These are phyloP conservation scores for Nanorana parkeri DNA, from an alignment of 2,113 vertebrate species.

Conservation along the genomic window DNA sequence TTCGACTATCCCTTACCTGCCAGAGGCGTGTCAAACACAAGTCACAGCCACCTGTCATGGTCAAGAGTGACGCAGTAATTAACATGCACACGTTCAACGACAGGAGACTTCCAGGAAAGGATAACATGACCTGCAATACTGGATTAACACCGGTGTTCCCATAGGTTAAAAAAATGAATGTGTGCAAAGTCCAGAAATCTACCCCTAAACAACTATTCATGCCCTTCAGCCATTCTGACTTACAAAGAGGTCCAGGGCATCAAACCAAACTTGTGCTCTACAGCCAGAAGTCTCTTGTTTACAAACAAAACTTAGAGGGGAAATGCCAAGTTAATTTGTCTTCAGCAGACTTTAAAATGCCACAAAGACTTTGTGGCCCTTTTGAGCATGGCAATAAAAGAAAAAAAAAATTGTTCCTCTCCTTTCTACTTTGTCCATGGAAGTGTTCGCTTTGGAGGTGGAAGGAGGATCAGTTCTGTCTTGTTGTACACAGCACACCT, in stretches of 20 bases:
- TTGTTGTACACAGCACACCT: slow-evolving; percentile 61
- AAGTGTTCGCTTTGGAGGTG: slow-evolving; percentile 21
- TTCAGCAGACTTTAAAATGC: slow-evolving; percentile 50
- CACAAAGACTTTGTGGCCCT: slow-evolving; percentile 53
- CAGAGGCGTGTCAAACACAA: slow-evolving; percentile 95
- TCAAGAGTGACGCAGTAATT: slow-evolving; percentile 95
- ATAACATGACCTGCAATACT: slow-evolving; percentile 91
- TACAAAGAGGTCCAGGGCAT: slow-evolving; percentile 18
- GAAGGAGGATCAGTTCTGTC: slow-evolving; percentile 48
- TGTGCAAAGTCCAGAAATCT: slow-evolving; percentile 64
- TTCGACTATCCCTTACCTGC: slow-evolving; percentile 96
- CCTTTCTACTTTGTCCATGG: slow-evolving; percentile 26
- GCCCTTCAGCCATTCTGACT: slow-evolving; percentile 25
- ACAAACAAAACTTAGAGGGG: slow-evolving; percentile 65
- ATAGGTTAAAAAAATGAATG: slow-evolving; percentile 68
- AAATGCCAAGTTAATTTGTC: slow-evolving; percentile 54
- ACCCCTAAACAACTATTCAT: slow-evolving; percentile 5
- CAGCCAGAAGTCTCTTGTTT: slow-evolving; percentile 79
- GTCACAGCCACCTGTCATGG: slow-evolving; percentile 81
- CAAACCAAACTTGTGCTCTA: slow-evolving; percentile 59
- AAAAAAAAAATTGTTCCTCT: slow-evolving; percentile 54
- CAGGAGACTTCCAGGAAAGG: slow-evolving; percentile 94
- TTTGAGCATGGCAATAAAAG: slow-evolving; percentile 84
- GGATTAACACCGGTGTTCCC: slow-evolving; percentile 92
- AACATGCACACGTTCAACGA: slow-evolving; percentile 99